Conservation (phyloP, 2,113 vertebrate genomes). For the Todiramphus saurophagus region DNA sequence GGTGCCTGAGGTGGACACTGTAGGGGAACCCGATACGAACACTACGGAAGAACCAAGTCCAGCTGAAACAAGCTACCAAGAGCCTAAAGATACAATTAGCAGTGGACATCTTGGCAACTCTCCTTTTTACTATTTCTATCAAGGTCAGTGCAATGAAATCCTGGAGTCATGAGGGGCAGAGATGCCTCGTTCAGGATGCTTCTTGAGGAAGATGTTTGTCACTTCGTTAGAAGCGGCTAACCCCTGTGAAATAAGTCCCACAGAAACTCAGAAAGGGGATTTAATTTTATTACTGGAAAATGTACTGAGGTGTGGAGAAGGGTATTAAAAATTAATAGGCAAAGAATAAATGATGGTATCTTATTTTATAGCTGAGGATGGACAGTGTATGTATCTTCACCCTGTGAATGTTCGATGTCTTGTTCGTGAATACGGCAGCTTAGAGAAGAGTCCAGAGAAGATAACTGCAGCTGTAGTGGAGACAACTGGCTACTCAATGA, state of each 20-base stretch:
- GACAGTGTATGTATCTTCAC: slow-evolving; percentile 98
- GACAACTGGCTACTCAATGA: slow-evolving; percentile 92
- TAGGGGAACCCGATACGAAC: slow-evolving; percentile 15
- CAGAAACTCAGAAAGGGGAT: neutral
- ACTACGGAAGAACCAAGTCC: slow-evolving; percentile 43
- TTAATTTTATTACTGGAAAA: neutral
- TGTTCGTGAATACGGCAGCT: slow-evolving; percentile 89
- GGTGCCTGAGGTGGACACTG: slow-evolving; percentile 59
- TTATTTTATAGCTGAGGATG: slow-evolving; percentile 85
- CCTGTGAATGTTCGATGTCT: slow-evolving; percentile 96
- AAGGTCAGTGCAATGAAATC: slow-evolving; percentile 79
- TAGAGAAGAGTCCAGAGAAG: slow-evolving; percentile 91
- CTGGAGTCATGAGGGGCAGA: neutral
- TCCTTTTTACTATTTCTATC: slow-evolving; percentile 97
- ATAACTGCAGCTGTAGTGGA: slow-evolving; percentile 93
- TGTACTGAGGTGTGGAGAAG: neutral
- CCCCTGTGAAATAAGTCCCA: neutral
- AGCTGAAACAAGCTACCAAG: slow-evolving; percentile 59
- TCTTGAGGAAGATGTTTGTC: neutral
- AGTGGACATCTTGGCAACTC: slow-evolving; percentile 72
- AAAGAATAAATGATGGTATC: neutral
- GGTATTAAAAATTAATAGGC: neutral
- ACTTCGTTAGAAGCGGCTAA: neutral
- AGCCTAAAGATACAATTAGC: slow-evolving; percentile 35
- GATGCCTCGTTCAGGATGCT: neutral